Percentiles rank a stretch among this genome's conserved stretches.
Evolutionary conservation across 2,797 vertebrate genomes (phyloP).

Genomic region (Hoplostethus atlanticus): DNA sequence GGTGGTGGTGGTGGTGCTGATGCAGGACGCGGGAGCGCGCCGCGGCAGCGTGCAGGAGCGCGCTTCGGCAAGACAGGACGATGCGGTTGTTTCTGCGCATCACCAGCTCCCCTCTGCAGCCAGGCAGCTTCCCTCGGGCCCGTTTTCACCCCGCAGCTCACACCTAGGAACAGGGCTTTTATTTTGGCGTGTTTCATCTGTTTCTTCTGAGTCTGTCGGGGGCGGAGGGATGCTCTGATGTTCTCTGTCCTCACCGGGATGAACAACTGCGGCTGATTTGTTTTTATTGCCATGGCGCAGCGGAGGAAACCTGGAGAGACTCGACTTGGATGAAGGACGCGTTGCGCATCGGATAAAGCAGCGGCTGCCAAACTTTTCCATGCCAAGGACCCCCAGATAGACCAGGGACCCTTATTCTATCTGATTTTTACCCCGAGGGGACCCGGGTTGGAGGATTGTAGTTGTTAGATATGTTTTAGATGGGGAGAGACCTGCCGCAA

Average conservation of each 20-base stretch:
- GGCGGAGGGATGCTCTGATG: not conserved
- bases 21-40: slow-evolving; percentile 76
- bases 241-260: slow-evolving; percentile 2
- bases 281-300: slow-evolving; percentile 51
- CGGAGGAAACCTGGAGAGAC: slow-evolving; percentile 2
- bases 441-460: too few relatives aligned
- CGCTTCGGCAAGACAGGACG: slow-evolving; percentile 47
- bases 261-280: slow-evolving; percentile 26
- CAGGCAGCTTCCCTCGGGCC: not conserved
- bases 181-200: too few relatives aligned
- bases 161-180: not conserved
- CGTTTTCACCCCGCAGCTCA: not conserved
- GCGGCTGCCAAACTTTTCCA: not conserved
- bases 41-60: slow-evolving; percentile 29
- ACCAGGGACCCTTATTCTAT: too few relatives aligned
- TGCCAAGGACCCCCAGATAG: not conserved
- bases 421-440: too few relatives aligned
- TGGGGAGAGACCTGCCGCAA: too few relatives aligned
- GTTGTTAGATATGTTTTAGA: too few relatives aligned
- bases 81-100: slow-evolving; percentile 72
- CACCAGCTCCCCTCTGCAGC: slow-evolving; percentile 10
- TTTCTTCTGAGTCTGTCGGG: too few relatives aligned
- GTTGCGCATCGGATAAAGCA: slow-evolving; percentile 22
- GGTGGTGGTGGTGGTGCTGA: slow-evolving; percentile 72
- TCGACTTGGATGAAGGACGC: slow-evolving; percentile 81